Base-by-base conservation (phyloP, 2,113 vertebrate species). In the Corydoras maculifer region DNA sequence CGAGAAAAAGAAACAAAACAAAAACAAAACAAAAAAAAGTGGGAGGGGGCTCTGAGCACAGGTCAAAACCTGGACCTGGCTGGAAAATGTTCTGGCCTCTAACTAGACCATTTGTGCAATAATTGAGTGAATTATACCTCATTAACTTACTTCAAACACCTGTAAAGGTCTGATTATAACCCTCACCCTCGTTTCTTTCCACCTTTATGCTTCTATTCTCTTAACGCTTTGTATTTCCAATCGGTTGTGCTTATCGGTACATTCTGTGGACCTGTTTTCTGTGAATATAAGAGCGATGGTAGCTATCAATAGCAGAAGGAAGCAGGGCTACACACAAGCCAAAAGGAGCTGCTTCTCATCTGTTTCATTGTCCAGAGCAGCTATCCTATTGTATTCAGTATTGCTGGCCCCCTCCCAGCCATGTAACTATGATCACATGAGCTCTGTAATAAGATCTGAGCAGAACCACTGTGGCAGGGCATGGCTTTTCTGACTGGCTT, bases 61-160 rank as follows among this genome's bases (percentile, higher is more conserved):
- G 72, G 78, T 79, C 55, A 72, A 69, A 65, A 73, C 66, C 69
- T 65, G 69, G 69, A 70, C 69, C 18, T 65, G 5, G 65, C 65
- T 53, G 51, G 54, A 61, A 66, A 54, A 73, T 55, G 65, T 3
- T 60, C 61, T 43, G 43, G 75, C 73, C 77, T 82, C 77, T 75
- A 59, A 77, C n/a, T 63, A 80, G 78, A 81, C 81, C 65, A 75
- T 82, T 57, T 78, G 77, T 79, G 77, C 77, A 80, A 85, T 77
- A 76, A 72, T 49, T 25, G 73, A 53, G 63, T 53, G 58, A 51
- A 66, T 35, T 62, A 59, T 8, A 55, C 70, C 77, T 76, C 62
- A 49, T 48, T 48, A 30, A 70, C 77, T 25, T 60, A 49, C 69
- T 72, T 70, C 10, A 68, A 67, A 60, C 69, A 65, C 58, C 64